Conservation (phyloP, 2,797 vertebrate genomes). For the Myiotriccus ornatus region DNA sequence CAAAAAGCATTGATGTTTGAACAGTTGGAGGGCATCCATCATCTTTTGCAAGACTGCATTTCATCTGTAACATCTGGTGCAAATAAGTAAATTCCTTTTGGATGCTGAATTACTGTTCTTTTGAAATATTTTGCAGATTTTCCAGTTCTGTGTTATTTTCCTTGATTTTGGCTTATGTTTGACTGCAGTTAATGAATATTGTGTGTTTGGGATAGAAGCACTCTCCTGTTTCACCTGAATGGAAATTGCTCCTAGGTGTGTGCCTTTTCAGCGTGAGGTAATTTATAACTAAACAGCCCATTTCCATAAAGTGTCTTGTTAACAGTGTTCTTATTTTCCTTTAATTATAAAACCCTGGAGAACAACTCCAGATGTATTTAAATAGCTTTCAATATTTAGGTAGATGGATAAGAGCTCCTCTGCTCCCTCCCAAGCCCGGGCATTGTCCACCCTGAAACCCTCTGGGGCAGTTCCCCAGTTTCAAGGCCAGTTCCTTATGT, state of each 20-base stretch:
- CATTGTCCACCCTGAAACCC: fast-evolving
- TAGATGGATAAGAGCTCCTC: background rate
- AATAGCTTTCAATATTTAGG: background rate
- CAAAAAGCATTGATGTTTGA: background rate
- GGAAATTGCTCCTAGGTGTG: background rate
- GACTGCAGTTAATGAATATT: background rate
- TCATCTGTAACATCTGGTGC: conserved; percentile 25
- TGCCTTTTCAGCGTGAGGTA: background rate
- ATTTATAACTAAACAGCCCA: background rate
- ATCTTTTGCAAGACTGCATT: background rate
- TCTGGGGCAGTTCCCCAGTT: background rate
- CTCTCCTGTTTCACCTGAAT: background rate
- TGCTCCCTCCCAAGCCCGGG: background rate
- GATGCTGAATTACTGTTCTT: background rate
- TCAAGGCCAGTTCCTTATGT: background rate
- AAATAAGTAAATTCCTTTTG: conserved; percentile 32
- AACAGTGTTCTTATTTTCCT: background rate
- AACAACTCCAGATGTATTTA: background rate
- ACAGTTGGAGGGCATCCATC: background rate
- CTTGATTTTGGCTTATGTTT: background rate
- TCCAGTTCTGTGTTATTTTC: background rate
- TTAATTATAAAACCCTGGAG: background rate
- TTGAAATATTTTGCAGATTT: conserved; percentile 2
- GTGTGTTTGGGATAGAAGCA: background rate
- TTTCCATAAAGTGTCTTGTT: background rate